Evolutionary conservation across 2,888 invertebrate species (phyloP), one percentile per base, ranked within the genome.

Genomic region (Hyles lineata): DNA sequence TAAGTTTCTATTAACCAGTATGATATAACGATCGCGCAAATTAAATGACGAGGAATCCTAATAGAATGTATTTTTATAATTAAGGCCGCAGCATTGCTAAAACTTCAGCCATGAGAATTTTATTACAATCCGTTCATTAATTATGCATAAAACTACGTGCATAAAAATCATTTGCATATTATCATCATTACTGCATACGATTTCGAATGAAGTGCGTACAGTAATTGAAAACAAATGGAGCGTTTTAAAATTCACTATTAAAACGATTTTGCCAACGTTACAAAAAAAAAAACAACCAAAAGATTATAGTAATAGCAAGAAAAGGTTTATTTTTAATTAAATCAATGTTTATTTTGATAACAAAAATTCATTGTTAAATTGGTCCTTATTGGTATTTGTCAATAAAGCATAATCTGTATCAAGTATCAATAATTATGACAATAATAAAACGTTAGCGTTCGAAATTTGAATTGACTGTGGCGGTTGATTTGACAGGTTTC

Each of bases 401-500:
- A 62, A 32, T 62, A 32, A 32, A 60, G 23, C 35, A 61, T 58
- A 72, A 35, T 67, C 9, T 72, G 58, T 25, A 72, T 2, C n/a
- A 62, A 32, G 67, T 43, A 25, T 32, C 2, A 43, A 43, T 58
- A 43, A 43, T n/a, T 8, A n/a, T 50, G 58, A 59, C 11, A 60
- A 43, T 29, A 69, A 60, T 25, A 60, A 35, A 72, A 69, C 32
- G 52, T 55, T 60, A 29, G 60, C 32, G 25, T 21, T 25, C 50
- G 23, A 60, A 58, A 29, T 21, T n/a, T 21, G 23, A 60, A 58
- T 72, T 70, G 69, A 70, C 60, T 29, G 15, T 61, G 50, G 11
- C 70, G 29, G 60, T 29, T 23, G 59, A 61, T 69, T 74, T 78
- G 80, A 79, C 76, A 79, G 77, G 76, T 76, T 75, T 70, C 73